Evolutionary conservation across 2,113 vertebrate species (phyloP), one percentile per base, ranked within the genome.

Genomic region (Dendropsophus ebraccatus): DNA sequence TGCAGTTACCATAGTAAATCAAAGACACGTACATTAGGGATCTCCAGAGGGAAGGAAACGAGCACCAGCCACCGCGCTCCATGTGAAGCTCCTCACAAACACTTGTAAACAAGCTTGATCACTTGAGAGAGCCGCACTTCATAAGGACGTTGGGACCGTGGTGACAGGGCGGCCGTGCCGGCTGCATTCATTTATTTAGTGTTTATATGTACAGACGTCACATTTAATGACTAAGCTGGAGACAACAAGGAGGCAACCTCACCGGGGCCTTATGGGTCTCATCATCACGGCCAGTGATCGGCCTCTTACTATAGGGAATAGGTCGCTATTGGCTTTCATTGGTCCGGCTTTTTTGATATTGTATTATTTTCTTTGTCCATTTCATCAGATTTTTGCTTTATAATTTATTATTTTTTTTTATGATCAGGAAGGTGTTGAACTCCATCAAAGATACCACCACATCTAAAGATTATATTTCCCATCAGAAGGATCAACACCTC

Each of bases 101-200:
- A 69, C 65, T 69, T 69, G 65, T 69, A 69, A 69, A 69, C 65
- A 69, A 69, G 65, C 65, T 10, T 19, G 65, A 35, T 69, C 30
- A 69, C 65, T 19, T 32, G 30, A 67, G 62, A 67, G 62, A 17
- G 58, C 58, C 11, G 25, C 60, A 62, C n/a, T 62, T 14, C 9
- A 28, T 16, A 69, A 35, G 35, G 32, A 69, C 10, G 30, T 37
- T 69, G 1, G 32, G 32, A 37, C 8, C 32, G 17, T 17, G 13
- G 65, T 69, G 65, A 35, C 62, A 67, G 13, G 28, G 28, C 4
- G 62, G 32, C 32, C 16, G 14, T 6, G 16, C 65, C 2, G n/a
- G 13, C 25, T 3, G 11, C 21, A 62, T 28, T 62, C 11, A 25
- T 28, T 69, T 69, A 69, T 69, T 35, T 12, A 35, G 2, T 1